Percentiles rank a stretch among this genome's conserved stretches.
phyloP scores from a whole-genome alignment of 2,888 invertebrate species.

The Lucinisca nassula region DNA sequence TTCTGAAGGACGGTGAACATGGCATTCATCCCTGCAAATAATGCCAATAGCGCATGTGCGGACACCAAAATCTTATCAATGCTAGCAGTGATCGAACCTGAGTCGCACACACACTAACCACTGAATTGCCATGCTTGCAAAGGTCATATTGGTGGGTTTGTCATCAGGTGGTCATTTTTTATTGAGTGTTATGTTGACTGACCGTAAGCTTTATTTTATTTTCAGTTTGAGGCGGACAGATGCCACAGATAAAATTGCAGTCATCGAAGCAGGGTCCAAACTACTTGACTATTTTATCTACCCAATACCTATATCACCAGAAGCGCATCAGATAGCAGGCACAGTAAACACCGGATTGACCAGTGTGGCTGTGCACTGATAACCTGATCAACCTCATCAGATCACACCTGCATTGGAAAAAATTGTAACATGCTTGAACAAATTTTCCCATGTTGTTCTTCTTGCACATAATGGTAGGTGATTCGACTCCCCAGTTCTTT shows the following conservation, averaged over 20 bases:
- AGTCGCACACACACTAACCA: no score
- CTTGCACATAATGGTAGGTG: slow-evolving; percentile 24
- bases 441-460: slow-evolving; percentile 1
- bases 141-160: no score
- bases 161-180: no score
- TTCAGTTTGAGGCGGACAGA: slow-evolving; percentile 18
- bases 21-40: no score
- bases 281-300: not conserved
- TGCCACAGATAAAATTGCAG: slow-evolving; percentile 24
- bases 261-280: not conserved
- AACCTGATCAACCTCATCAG: not conserved
- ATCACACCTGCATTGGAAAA: not conserved
- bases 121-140: no score
- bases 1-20: no score
- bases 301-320: not conserved
- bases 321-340: slow-evolving; percentile 11
- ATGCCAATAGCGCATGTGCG: no score
- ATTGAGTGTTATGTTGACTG: no score
- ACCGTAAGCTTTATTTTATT: no score
- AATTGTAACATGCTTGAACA: slow-evolving; percentile 1
- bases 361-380: not conserved
- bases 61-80: no score
- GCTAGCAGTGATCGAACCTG: no score
- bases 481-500: slow-evolving; percentile 17
- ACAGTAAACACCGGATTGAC: not conserved